Percentiles rank a stretch among this genome's conserved stretches.
Evolutionary conservation across 2,888 invertebrate species (phyloP).

Genomic region (Chromoteleia sp.): DNA sequence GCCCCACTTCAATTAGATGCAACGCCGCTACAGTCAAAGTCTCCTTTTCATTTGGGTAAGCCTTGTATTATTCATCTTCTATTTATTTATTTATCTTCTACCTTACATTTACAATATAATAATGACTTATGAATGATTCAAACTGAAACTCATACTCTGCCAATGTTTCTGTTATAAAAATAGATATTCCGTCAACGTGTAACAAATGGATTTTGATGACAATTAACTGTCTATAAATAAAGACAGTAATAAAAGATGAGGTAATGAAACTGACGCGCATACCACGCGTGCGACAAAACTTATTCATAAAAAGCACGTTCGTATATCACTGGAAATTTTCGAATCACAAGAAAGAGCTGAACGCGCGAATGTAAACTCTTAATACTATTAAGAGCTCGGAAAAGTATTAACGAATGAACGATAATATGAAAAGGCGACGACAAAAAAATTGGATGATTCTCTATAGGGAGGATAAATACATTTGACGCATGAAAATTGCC

Average conservation of each 20-base stretch:
- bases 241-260: slow-evolving; percentile 9
- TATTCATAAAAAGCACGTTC: slow-evolving; percentile 59
- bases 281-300: too few species aligned
- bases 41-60: too few species aligned
- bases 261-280: slow-evolving; percentile 1
- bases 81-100: too few species aligned
- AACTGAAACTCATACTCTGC: too few species aligned
- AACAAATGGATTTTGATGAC: background rate
- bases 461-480: slow-evolving; percentile 53
- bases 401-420: slow-evolving; percentile 49
- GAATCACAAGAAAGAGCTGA: slow-evolving; percentile 69
- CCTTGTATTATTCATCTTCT: too few species aligned
- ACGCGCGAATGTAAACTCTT: slow-evolving; percentile 71
- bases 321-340: slow-evolving; percentile 54
- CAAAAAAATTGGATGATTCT: slow-evolving; percentile 39
- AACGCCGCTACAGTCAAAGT: too few species aligned
- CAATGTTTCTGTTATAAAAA: background rate
- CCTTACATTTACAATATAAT: too few species aligned
- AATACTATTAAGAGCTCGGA: slow-evolving; percentile 72
- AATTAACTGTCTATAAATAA: background rate
- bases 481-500: slow-evolving; percentile 53
- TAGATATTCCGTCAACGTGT: too few species aligned
- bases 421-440: slow-evolving; percentile 21
- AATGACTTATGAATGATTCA: too few species aligned
- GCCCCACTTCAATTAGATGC: too few species aligned